Percentiles rank a stretch among this genome's conserved stretches.
phyloP scores from a whole-genome alignment of 2,888 invertebrate species.

The Drosophila limbata region DNA sequence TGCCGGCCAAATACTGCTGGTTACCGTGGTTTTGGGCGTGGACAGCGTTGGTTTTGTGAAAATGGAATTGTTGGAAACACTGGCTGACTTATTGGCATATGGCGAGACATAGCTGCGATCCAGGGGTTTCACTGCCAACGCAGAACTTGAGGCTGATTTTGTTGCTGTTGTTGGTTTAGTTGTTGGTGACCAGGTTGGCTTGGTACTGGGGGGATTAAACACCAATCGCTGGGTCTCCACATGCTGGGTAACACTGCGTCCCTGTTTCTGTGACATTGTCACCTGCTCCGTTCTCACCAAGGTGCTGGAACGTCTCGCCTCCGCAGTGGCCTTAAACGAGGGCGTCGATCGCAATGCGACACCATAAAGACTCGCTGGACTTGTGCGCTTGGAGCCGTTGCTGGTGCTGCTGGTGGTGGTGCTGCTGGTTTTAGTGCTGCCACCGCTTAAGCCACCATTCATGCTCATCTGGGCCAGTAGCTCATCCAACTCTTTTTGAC shows the following conservation, averaged over 20 bases:
- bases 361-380: constrained; percentile 54
- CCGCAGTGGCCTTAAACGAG: constrained; percentile 51
- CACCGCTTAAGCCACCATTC: constrained; percentile 32
- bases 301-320: constrained; percentile 65
- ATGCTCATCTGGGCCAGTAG: constrained; percentile 64
- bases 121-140: constrained; percentile 22
- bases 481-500: constrained; percentile 71
- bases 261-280: constrained; percentile 75
- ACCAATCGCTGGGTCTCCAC: constrained; percentile 68
- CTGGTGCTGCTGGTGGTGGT: constrained; percentile 10
- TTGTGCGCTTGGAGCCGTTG: constrained; percentile 29
- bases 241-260: constrained; percentile 72
- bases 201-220: constrained; percentile 35
- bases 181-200: constrained; percentile 43
- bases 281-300: constrained; percentile 72
- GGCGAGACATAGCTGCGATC: constrained; percentile 43
- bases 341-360: constrained; percentile 57
- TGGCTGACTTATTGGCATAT: constrained; percentile 20
- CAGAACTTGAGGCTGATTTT: constrained; percentile 9
- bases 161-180: constrained; percentile 21
- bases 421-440: constrained; percentile 23
- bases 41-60: constrained; percentile 23
- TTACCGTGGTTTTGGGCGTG: constrained; percentile 21
- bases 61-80: background rate
- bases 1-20: constrained; percentile 8